These are phyloP conservation scores for Contarinia nasturtii DNA, from an alignment of 1,140 invertebrate species.

Conservation along the genomic window DNA sequence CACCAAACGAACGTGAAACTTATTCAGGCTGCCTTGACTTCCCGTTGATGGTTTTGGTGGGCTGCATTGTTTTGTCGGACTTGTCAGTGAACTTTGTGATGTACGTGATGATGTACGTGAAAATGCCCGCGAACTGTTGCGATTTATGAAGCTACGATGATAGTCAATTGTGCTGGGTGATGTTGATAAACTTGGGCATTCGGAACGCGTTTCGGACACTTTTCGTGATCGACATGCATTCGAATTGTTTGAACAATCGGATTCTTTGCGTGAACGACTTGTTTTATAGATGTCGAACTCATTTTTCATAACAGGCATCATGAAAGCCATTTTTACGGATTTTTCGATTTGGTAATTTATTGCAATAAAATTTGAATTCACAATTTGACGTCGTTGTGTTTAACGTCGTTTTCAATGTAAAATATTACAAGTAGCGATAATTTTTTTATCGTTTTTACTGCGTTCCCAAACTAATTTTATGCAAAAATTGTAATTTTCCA, in stretches of 20 bases:
- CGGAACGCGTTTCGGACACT: conserved; percentile 64
- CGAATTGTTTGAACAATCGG: conserved; percentile 45
- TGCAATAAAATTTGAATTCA: no score
- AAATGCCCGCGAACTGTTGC: conserved; percentile 20
- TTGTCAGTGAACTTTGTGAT: conserved; percentile 31
- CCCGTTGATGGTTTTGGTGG: conserved; percentile 35
- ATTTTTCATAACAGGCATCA: conserved; percentile 85
- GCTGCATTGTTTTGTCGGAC: conserved; percentile 32
- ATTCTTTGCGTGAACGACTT: conserved; percentile 46
- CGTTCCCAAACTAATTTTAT: no score
- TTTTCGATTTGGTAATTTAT: no score
- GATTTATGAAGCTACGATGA: conserved; percentile 26
- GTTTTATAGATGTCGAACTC: conserved; percentile 82
- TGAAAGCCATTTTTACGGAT: conserved; percentile 65
- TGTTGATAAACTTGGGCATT: conserved; percentile 47
- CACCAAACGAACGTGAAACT: conserved; percentile 65
- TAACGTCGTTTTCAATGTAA: no score
- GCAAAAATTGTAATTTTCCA: no score
- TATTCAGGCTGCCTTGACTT: conserved; percentile 37
- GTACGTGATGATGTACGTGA: conserved; percentile 35
- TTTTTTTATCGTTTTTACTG: no score
- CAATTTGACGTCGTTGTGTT: no score
- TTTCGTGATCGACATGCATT: conserved; percentile 43
- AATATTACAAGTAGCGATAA: no score
- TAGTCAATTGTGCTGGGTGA: conserved; percentile 47